Conservation (phyloP, 2,888 invertebrate genomes). For the Neuroscelio doddi region DNA sequence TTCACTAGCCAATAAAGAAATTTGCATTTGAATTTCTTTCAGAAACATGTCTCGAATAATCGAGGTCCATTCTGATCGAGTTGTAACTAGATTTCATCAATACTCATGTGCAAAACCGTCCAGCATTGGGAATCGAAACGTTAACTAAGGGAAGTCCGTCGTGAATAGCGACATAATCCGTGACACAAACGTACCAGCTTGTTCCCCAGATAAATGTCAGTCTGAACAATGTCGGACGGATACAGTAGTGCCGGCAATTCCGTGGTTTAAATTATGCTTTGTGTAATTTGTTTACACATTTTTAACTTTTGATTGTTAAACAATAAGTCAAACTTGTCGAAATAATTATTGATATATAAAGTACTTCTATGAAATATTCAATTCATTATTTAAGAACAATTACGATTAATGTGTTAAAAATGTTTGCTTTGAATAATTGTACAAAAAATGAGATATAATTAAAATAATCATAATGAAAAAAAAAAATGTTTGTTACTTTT, state of each 20-base stretch:
- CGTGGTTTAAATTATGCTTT: slow-evolving; percentile 52
- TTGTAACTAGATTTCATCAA: slow-evolving; percentile 40
- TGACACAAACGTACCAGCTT: slow-evolving; percentile 34
- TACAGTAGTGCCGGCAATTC: slow-evolving; percentile 43
- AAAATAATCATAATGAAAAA: too few species aligned
- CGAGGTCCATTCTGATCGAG: slow-evolving; percentile 26
- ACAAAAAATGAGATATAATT: too few species aligned
- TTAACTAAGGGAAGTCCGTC: slow-evolving; percentile 37
- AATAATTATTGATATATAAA: not conserved
- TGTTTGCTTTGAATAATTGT: too few species aligned
- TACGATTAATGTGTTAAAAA: too few species aligned
- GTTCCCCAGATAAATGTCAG: slow-evolving; percentile 54
- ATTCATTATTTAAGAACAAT: too few species aligned
- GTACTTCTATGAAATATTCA: too few species aligned
- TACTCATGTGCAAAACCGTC: slow-evolving; percentile 33
- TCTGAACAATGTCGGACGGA: slow-evolving; percentile 51
- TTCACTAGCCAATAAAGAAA: slow-evolving; percentile 1
- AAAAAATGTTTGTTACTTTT: too few species aligned
- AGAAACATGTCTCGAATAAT: slow-evolving; percentile 4
- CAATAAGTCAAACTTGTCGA: slow-evolving; percentile 21
- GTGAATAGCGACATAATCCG: slow-evolving; percentile 37
- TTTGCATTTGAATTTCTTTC: slow-evolving; percentile 29
- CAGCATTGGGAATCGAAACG: slow-evolving; percentile 27
- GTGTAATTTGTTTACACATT: slow-evolving; percentile 38
- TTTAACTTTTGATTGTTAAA: slow-evolving; percentile 13